Evolutionary conservation across 2,888 invertebrate species (phyloP).

Genomic region (Phania funesta): DNA sequence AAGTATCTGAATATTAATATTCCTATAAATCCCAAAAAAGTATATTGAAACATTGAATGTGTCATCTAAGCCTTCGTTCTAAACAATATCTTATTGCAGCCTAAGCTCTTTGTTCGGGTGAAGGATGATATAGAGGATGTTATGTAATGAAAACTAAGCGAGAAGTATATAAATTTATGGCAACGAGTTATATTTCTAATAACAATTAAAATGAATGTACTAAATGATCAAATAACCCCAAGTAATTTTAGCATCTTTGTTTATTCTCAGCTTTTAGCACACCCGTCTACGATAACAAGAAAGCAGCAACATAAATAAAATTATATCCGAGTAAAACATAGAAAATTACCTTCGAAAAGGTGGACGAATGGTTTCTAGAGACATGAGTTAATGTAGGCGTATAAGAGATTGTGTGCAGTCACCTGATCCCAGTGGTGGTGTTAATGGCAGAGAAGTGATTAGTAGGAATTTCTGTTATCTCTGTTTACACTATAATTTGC

Average conservation of each 20-base stretch:
- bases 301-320: slow-evolving; percentile 11
- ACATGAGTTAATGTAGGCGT: background rate
- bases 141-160: slow-evolving; percentile 31
- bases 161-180: slow-evolving; percentile 18
- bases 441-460: slow-evolving; percentile 15
- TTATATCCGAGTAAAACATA: background rate
- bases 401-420: background rate
- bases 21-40: no score
- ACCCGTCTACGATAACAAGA: background rate
- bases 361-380: background rate
- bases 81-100: no score
- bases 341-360: slow-evolving; percentile 22
- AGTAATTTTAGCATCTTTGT: slow-evolving; percentile 1
- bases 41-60: no score
- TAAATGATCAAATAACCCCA: slow-evolving; percentile 32
- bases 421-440: background rate
- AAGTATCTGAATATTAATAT: no score
- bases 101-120: background rate
- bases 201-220: slow-evolving; percentile 7
- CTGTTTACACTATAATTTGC: background rate
- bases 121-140: background rate
- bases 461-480: slow-evolving; percentile 14
- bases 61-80: no score
- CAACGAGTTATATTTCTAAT: background rate
- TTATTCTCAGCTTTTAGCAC: background rate